phyloP scores from a whole-genome alignment of 2,797 vertebrate genomes.

The Macropodus opercularis region DNA sequence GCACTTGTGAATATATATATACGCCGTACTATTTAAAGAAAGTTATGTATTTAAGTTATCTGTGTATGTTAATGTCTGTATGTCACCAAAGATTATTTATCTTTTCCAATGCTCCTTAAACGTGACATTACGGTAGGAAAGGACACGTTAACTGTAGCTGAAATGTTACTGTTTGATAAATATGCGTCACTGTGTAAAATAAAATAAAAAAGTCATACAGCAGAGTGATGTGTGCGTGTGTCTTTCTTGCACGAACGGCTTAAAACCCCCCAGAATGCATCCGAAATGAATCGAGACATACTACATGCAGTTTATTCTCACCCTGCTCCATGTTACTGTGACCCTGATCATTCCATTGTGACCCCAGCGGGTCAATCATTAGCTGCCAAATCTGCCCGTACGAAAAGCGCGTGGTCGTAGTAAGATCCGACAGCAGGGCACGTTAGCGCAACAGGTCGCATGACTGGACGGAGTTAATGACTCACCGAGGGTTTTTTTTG shows the following conservation, averaged over 20 bases:
- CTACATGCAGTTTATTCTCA: no score
- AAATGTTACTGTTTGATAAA: slow-evolving; percentile 66
- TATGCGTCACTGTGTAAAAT: slow-evolving; percentile 76
- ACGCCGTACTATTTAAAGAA: slow-evolving; percentile 76
- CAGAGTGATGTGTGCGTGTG: slow-evolving; percentile 37
- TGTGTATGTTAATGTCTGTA: slow-evolving; percentile 74
- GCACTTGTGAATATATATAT: slow-evolving; percentile 53
- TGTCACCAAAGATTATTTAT: slow-evolving; percentile 82
- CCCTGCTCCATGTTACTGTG: neutral
- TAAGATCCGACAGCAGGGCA: slow-evolving; percentile 13
- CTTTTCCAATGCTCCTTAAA: slow-evolving; percentile 54
- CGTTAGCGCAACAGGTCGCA: neutral
- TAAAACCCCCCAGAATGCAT: no score
- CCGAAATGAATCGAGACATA: no score
- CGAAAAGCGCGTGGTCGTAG: slow-evolving; percentile 7
- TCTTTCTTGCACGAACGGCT: no score
- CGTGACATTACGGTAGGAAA: slow-evolving; percentile 36
- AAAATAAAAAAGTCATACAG: slow-evolving; percentile 79
- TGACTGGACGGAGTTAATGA: slow-evolving; percentile 58
- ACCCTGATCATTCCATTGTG: slow-evolving; percentile 17
- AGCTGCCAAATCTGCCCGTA: slow-evolving; percentile 6
- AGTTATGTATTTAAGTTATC: slow-evolving; percentile 79
- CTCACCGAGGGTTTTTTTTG: slow-evolving; percentile 39
- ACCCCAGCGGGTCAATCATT: slow-evolving; percentile 55
- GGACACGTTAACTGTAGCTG: slow-evolving; percentile 55